Evolutionary conservation across 2,888 invertebrate species (phyloP), one percentile per base, ranked within the genome.

Genomic region (Choreutis nemorana): DNA sequence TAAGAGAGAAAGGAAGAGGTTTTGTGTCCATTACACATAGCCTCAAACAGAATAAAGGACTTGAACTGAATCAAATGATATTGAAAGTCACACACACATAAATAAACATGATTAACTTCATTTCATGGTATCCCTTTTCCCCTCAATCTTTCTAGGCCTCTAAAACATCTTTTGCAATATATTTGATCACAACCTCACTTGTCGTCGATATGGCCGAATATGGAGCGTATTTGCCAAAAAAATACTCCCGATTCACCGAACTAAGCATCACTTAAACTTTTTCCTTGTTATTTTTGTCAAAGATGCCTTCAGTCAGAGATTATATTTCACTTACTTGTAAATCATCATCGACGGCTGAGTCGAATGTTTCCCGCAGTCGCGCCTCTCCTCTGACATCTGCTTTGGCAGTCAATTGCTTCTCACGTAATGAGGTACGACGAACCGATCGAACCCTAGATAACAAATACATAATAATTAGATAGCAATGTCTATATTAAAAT

Each of bases 321-420:
- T 18, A 27, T 18, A 1, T 13, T 23, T 11, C 10, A 6, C 39
- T 42, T n/a, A 73, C 73, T 67, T 73, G 73, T 30, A 71, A 38
- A n/a, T 73, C 70, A 26, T 75, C 77, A 39, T 77, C 73, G 30
- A 53, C 65, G 0, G 64, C 61, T 0, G 67, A 70, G 39, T 77
- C 78, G 56, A 80, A 80, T 7, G 79, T 80, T 37, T 80, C 77
- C 21, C 80, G 36, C 0, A 80, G 48, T 35, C 91, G 80, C 12
- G 95, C 95, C 65, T 97, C 97, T 57, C 97, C 95, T 23, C 92
- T 87, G 12, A 94, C 96, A 71, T 97, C 97, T 44, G 94, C 91
- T 64, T 95, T 91, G 21, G 96, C 93, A 30, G 96, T 92, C 43
- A 94, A 82, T 40, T 91, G 91, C 73, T 96, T 96, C 66, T 97